Percentiles rank a stretch among this genome's conserved stretches.
Evolutionary conservation across 2,797 vertebrate species (phyloP).

Genomic region (Petrocephalus schoutedeni): DNA sequence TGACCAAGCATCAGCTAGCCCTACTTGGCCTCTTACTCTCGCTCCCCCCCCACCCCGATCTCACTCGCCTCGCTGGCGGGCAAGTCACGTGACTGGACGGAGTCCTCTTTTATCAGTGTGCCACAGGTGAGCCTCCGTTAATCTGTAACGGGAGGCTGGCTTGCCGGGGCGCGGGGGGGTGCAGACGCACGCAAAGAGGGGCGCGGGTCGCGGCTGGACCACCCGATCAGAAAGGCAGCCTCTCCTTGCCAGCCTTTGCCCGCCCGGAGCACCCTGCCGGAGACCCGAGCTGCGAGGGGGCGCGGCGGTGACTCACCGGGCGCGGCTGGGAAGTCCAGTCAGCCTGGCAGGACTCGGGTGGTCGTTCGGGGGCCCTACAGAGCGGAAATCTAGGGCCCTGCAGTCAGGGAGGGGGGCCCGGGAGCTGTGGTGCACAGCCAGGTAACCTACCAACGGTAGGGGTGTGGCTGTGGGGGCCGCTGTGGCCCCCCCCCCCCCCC

Average conservation of each 20-base stretch:
- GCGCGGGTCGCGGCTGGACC: not conserved
- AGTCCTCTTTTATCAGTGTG: slow-evolving; percentile 1
- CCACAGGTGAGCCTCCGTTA: not conserved
- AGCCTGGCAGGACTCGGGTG: not conserved
- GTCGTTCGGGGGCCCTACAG: not conserved
- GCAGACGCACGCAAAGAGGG: not conserved
- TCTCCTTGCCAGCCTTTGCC: not conserved
- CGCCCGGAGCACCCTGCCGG: not conserved
- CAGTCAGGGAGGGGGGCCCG: not conserved
- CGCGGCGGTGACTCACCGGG: not conserved
- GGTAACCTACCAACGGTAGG: not conserved
- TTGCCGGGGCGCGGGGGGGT: too few species aligned
- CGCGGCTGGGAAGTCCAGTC: not conserved
- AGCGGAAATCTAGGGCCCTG: not conserved
- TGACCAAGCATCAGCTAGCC: not conserved
- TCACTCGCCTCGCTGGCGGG: not conserved
- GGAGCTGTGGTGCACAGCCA: not conserved
- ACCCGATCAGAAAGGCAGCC: not conserved
- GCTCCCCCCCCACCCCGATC: not conserved
- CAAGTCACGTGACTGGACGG: not conserved
- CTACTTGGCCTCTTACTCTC: not conserved
- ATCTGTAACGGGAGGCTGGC: not conserved
- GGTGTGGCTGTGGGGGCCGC: not conserved
- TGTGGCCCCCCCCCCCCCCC: not conserved
- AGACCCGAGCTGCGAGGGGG: not conserved